These are phyloP conservation scores for Chouioia cunea DNA, from an alignment of 2,888 invertebrate genomes.

Conservation along the genomic window DNA sequence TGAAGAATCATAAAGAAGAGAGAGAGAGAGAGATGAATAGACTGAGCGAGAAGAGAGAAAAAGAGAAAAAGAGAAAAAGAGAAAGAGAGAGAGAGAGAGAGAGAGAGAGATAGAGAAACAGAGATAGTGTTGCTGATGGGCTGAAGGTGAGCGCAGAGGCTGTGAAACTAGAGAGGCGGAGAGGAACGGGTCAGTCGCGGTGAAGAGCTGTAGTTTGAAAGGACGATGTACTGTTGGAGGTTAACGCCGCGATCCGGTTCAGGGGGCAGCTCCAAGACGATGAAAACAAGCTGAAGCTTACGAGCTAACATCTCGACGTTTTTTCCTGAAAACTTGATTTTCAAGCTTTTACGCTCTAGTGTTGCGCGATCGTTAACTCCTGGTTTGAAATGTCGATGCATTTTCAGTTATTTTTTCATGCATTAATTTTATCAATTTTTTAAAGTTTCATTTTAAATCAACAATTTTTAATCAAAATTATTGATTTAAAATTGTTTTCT, in stretches of 20 bases:
- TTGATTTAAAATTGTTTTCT: too few species aligned
- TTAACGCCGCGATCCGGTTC: conserved; percentile 66
- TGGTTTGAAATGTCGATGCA: too few species aligned
- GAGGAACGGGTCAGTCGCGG: conserved; percentile 36
- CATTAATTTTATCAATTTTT: too few species aligned
- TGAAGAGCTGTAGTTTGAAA: conserved; percentile 35
- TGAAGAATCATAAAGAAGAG: conserved; percentile 32
- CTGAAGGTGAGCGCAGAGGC: neutral
- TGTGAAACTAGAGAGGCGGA: conserved; percentile 10
- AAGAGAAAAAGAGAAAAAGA: conserved; percentile 23
- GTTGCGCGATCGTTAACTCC: too few species aligned
- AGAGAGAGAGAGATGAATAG: conserved; percentile 10
- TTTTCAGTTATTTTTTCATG: too few species aligned
- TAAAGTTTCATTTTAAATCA: too few species aligned
- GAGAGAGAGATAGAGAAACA: conserved; percentile 21
- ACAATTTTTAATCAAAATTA: too few species aligned
- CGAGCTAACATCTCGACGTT: too few species aligned
- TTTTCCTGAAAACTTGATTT: too few species aligned
- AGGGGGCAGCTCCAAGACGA: conserved; percentile 57
- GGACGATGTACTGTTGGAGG: conserved; percentile 59
- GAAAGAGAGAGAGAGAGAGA: conserved; percentile 45
- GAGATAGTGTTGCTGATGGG: conserved; percentile 46
- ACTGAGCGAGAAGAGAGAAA: conserved; percentile 10
- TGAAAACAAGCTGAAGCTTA: too few species aligned
- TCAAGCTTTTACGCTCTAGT: too few species aligned